Base-by-base conservation (phyloP, 1,140 invertebrate genomes). In the Hirudo medicinalis region DNA sequence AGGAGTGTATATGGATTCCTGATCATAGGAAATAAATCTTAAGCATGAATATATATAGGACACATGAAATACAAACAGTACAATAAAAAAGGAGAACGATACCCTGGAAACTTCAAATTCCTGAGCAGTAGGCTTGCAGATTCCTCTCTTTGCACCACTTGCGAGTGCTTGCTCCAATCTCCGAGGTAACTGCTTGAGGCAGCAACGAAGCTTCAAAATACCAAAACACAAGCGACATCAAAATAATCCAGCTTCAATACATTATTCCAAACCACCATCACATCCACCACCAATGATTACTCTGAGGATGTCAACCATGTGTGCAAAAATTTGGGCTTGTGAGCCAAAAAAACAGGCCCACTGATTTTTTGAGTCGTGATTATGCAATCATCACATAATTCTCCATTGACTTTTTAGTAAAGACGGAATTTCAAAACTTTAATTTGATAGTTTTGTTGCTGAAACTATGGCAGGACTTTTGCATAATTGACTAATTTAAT, bases 1-100 rank as follows among this genome's bases (percentile, higher is more conserved):
- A 29, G 73, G 70, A 20, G 67, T 63, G 55, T 71, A 74, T n/a
- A 71, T 70, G 5, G 70, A 71, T 67, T 70, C 67, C 73, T 74
- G 43, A 6, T 27, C 20, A 63, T 63, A 27, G 11, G 19, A 49
- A 49, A 49, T 32, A 63, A 13, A 22, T 20, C 29, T 2, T 57
- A 57, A n/a, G 54, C 5, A 11, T 15, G 11, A 13, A 63, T 15
- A 25, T 20, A 63, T 11, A n/a, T 22, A 22, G 9, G 57, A 63
- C 9, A 32, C 57, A 63, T 32, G 19, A 15, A 13, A 25, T 32
- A 63, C 11, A 22, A 22, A 27, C n/a, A n/a, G n/a, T 36, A 3
- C 2, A 3, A 36, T 36, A 2, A 36, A 36, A 36, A 36, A 36
- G 32, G 32, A 36, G 32, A 22, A 22, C 9, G 22, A 25, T 22